A percentile compares a stretch with the other conserved stretches of the same genome.
These are phyloP conservation scores for Drosophila pseudoobscura DNA, from an alignment of 1,140 invertebrate species.

Conservation along the genomic window DNA sequence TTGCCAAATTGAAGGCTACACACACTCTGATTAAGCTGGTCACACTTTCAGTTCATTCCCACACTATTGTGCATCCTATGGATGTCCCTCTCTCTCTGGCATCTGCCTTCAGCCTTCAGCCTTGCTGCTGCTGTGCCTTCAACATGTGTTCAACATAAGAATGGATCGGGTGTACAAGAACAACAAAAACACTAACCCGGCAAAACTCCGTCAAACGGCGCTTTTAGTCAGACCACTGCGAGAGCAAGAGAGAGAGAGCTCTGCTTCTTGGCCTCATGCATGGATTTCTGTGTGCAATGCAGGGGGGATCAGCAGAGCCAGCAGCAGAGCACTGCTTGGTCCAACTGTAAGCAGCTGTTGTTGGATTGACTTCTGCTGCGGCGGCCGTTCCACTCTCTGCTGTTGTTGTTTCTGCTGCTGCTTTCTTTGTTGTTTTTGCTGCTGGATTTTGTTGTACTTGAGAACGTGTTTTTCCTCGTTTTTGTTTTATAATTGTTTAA, in stretches of 20 bases:
- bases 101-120: neutral
- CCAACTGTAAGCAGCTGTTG: constrained; percentile 67
- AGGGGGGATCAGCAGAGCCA: constrained; percentile 43
- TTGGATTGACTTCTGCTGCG: constrained; percentile 27
- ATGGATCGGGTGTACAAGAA: constrained; percentile 6
- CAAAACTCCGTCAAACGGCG: constrained; percentile 57
- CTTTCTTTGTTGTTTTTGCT: constrained; percentile 28
- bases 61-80: constrained; percentile 1
- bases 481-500: constrained; percentile 56
- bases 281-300: constrained; percentile 21
- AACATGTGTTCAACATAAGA: constrained; percentile 51
- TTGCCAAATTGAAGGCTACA: constrained; percentile 19
- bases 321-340: constrained; percentile 20
- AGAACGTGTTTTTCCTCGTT: constrained; percentile 52
- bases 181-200: constrained; percentile 61
- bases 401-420: constrained; percentile 14
- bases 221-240: constrained; percentile 22
- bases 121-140: neutral
- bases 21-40: constrained; percentile 18
- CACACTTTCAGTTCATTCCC: constrained; percentile 24
- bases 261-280: constrained; percentile 51
- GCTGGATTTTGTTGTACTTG: constrained; percentile 39
- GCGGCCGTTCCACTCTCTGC: constrained; percentile 58
- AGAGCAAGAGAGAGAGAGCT: constrained; percentile 7
- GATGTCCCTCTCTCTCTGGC: neutral